Conservation (phyloP, 1,140 invertebrate genomes). For the Eriosoma lanigerum region DNA sequence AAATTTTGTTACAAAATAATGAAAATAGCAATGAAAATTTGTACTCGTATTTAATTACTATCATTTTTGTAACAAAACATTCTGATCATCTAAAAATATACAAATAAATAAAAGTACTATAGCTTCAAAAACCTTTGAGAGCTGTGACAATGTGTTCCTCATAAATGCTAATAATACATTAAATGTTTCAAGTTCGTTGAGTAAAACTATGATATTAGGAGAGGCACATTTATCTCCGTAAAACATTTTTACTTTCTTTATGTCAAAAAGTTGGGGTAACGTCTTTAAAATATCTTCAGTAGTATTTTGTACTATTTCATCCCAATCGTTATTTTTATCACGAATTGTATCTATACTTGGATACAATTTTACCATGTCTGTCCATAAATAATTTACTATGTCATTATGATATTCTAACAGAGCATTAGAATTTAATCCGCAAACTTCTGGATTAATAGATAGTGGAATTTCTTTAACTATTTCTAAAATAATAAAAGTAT, state of each 20-base stretch:
- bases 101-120: not conserved
- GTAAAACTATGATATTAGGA: conserved; percentile 79
- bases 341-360: conserved; percentile 78
- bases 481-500: not conserved
- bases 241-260: conserved; percentile 34
- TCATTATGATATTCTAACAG: conserved; percentile 80
- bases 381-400: conserved; percentile 73
- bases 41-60: too few relatives aligned
- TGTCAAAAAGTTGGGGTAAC: not conserved
- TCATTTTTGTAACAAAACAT: too few relatives aligned
- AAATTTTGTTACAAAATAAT: too few relatives aligned
- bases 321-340: conserved; percentile 68
- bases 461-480: conserved; percentile 71
- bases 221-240: conserved; percentile 61
- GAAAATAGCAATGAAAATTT: too few relatives aligned
- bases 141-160: conserved; percentile 68
- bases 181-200: conserved; percentile 86
- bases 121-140: conserved; percentile 58
- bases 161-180: conserved; percentile 77
- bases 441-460: conserved; percentile 79
- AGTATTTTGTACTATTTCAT: conserved; percentile 70
- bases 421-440: conserved; percentile 60
- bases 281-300: conserved; percentile 65
- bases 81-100: too few relatives aligned
- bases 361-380: conserved; percentile 81